phyloP scores from a whole-genome alignment of 2,797 vertebrate species.

The Thalassophryne amazonica region DNA sequence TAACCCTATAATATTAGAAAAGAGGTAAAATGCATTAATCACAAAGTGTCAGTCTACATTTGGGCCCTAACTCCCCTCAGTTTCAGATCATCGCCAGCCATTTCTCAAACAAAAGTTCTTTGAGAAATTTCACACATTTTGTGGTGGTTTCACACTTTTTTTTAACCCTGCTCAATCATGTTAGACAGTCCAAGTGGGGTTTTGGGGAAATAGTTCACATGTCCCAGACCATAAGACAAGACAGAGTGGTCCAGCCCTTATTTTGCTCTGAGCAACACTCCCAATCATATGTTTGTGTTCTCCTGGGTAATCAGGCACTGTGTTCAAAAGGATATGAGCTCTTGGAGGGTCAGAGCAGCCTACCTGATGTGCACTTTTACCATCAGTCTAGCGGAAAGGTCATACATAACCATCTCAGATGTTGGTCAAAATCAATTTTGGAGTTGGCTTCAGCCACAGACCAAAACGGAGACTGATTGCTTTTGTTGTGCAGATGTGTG shows the following conservation, averaged over 20 bases:
- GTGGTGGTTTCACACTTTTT: not conserved
- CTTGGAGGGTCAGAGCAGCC: conserved; percentile 32
- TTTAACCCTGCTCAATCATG: not conserved
- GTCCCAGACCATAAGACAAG: conserved; percentile 23
- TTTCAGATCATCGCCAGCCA: no score
- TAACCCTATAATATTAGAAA: no score
- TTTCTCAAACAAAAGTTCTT: no score
- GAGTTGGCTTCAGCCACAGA: conserved; percentile 10
- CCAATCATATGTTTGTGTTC: conserved; percentile 30
- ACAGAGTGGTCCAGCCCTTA: conserved; percentile 34
- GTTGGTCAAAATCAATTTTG: conserved; percentile 54
- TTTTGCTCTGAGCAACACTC: no score
- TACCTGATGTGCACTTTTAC: conserved; percentile 49
- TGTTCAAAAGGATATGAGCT: conserved; percentile 46
- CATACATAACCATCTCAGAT: conserved; percentile 33
- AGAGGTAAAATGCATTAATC: no score
- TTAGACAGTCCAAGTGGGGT: conserved; percentile 30
- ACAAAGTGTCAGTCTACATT: no score
- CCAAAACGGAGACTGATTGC: conserved; percentile 49
- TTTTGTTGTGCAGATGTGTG: conserved; percentile 44
- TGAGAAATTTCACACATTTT: no score
- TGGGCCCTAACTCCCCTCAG: no score
- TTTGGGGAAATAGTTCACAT: conserved; percentile 13
- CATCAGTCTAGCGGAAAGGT: conserved; percentile 58
- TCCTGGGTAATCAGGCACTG: conserved; percentile 51